Evolutionary conservation across 2,113 vertebrate genomes (phyloP).

Genomic region (Psephotus haematonotus): DNA sequence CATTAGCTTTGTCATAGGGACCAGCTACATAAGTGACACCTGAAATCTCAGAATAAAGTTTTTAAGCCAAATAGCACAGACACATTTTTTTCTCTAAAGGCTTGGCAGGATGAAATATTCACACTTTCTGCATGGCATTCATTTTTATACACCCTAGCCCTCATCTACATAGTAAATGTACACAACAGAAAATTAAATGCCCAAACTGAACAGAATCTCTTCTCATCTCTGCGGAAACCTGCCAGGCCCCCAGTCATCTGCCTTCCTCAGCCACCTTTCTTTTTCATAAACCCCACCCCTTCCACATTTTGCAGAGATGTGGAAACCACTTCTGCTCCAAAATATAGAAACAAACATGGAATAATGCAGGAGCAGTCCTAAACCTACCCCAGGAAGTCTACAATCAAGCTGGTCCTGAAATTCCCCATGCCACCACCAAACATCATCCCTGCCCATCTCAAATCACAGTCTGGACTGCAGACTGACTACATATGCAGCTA

Average conservation of each 20-base stretch:
- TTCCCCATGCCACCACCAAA: neutral
- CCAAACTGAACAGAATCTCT: neutral
- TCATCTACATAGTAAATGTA: neutral
- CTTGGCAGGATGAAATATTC: neutral
- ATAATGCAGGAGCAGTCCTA: neutral
- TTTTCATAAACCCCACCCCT: neutral
- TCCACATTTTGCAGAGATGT: neutral
- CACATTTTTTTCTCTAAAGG: neutral
- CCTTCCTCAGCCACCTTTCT: neutral
- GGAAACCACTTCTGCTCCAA: neutral
- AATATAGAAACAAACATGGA: neutral
- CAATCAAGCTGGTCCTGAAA: neutral
- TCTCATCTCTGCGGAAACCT: neutral
- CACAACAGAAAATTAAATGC: neutral
- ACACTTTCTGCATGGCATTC: neutral
- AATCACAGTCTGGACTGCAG: neutral
- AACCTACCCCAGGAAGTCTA: neutral
- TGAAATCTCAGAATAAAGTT: neutral
- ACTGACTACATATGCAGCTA: accelerated
- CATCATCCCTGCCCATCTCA: neutral
- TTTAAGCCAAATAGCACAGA: neutral
- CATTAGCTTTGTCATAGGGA: neutral
- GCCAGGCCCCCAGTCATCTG: neutral
- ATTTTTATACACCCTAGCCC: neutral
- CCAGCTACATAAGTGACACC: neutral